Evolutionary conservation across 1,140 invertebrate genomes (phyloP).

Genomic region (Aphis gossypii): DNA sequence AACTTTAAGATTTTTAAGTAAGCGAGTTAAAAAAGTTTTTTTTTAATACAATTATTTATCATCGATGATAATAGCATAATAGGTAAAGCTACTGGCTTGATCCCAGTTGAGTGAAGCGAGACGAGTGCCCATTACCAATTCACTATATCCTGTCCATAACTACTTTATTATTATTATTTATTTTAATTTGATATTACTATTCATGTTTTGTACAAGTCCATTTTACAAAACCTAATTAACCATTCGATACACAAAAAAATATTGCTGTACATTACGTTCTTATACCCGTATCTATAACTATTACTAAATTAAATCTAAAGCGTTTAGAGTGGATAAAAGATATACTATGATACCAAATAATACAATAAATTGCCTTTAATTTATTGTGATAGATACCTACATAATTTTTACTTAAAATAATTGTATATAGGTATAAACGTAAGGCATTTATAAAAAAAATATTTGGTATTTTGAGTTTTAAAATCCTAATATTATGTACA

Average conservation of each 20-base stretch:
- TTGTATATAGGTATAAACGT: neutral
- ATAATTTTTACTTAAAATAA: neutral
- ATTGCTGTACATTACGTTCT: neutral
- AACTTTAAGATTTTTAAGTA: neutral
- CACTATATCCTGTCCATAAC: neutral
- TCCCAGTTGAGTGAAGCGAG: neutral
- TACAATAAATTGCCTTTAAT: neutral
- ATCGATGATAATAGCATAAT: neutral
- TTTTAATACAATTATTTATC: neutral
- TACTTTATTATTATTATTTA: neutral
- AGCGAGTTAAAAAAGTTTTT: neutral
- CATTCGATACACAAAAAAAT: neutral
- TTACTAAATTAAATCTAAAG: neutral
- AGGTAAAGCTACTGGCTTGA: neutral
- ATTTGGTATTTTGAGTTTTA: too few relatives aligned
- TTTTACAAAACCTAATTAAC: neutral
- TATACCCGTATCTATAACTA: neutral
- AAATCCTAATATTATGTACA: too few relatives aligned
- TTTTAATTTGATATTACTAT: slow-evolving; percentile 6
- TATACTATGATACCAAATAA: neutral
- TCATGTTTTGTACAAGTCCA: neutral
- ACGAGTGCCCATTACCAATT: neutral
- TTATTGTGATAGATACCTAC: neutral
- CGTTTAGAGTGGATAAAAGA: neutral
- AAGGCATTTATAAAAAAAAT: too few relatives aligned